phyloP scores from a whole-genome alignment of 2,113 vertebrate species.

The Bambusicola thoracicus region DNA sequence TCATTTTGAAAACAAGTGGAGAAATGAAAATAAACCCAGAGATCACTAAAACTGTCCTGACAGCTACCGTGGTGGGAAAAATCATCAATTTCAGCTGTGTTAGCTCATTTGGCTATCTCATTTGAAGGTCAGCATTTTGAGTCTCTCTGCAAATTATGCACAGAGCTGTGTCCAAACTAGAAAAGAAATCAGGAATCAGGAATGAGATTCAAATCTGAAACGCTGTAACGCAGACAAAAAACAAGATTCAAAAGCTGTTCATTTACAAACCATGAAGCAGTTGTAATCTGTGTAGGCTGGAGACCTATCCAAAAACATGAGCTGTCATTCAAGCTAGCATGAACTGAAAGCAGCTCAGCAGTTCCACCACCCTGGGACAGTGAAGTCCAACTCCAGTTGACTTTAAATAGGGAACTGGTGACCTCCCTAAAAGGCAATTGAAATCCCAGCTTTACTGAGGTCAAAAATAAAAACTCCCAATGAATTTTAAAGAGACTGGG shows the following conservation, averaged over 20 bases:
- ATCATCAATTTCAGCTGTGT: background rate
- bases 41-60: background rate
- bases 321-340: accelerated
- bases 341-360: background rate
- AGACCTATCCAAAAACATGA: background rate
- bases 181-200: background rate
- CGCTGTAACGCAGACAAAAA: background rate
- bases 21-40: background rate
- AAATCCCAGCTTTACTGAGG: background rate
- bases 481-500: background rate
- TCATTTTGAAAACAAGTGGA: background rate
- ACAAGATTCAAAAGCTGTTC: background rate
- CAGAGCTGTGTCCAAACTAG: background rate
- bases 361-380: background rate
- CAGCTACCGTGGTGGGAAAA: background rate
- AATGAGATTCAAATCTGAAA: background rate
- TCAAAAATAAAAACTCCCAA: background rate
- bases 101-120: background rate
- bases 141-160: background rate
- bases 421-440: background rate
- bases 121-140: background rate
- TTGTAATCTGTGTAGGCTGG: background rate
- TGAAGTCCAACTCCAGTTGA: background rate
- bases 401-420: background rate
- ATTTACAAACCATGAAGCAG: accelerated